Conservation (phyloP, 2,888 invertebrate genomes). For the Zhuqinia jingwanae region DNA sequence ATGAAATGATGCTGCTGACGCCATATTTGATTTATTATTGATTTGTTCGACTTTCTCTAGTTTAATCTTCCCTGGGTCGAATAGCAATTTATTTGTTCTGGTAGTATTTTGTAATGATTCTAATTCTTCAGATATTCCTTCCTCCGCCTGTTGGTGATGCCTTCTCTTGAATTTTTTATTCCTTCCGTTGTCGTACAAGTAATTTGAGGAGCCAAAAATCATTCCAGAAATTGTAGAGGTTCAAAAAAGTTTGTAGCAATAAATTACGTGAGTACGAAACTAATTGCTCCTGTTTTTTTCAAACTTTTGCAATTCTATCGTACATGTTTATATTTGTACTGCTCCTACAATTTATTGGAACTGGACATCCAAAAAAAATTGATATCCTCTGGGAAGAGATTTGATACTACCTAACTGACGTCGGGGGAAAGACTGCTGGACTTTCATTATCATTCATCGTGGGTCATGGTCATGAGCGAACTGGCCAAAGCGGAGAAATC, state of each 20-base stretch:
- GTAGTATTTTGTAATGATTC: background rate
- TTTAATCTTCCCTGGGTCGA: background rate
- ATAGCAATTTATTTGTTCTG: background rate
- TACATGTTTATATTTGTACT: slow-evolving; percentile 5
- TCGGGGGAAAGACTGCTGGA: slow-evolving; percentile 15
- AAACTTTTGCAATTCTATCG: slow-evolving; percentile 63
- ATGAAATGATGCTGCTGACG: slow-evolving; percentile 57
- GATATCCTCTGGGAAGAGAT: background rate
- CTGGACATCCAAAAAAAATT: background rate
- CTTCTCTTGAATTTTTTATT: slow-evolving; percentile 31
- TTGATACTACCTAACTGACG: background rate
- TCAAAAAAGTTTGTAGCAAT: background rate
- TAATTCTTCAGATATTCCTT: background rate
- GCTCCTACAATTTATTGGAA: background rate
- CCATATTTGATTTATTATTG: too few species aligned
- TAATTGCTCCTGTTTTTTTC: slow-evolving; percentile 46
- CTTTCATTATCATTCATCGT: slow-evolving; percentile 31
- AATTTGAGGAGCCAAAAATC: slow-evolving; percentile 61
- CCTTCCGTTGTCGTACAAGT: slow-evolving; percentile 22
- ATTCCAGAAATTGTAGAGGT: slow-evolving; percentile 51
- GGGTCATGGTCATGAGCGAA: slow-evolving; percentile 62
- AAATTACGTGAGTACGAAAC: slow-evolving; percentile 55
- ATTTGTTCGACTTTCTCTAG: background rate
- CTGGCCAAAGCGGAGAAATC: slow-evolving; percentile 16
- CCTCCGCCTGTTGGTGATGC: background rate